Evolutionary conservation across 1,140 invertebrate species (phyloP).

Genomic region (Gryon sp.): DNA sequence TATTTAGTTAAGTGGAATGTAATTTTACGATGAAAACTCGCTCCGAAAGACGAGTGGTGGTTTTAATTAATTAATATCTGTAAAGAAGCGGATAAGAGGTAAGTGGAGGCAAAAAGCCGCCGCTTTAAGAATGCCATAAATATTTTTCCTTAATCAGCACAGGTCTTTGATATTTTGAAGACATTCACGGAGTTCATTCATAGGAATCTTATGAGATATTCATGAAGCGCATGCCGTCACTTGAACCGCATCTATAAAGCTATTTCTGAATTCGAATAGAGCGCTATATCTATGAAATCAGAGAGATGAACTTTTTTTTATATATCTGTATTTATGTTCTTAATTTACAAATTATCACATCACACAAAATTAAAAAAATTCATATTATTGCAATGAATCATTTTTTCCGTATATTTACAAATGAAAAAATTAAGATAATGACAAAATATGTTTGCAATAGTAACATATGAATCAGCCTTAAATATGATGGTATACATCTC

Average conservation of each 20-base stretch:
- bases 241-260: slow-evolving; percentile 12
- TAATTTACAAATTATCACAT: too few species aligned
- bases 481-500: neutral
- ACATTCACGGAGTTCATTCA: slow-evolving; percentile 13
- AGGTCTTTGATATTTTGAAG: slow-evolving; percentile 29
- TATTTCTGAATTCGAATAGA: slow-evolving; percentile 33
- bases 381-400: too few species aligned
- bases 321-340: too few species aligned
- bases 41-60: neutral
- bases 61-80: slow-evolving; percentile 29
- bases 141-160: slow-evolving; percentile 34
- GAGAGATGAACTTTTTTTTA: slow-evolving; percentile 20
- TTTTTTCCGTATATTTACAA: too few species aligned
- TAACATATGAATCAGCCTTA: neutral
- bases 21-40: slow-evolving; percentile 3
- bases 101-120: neutral
- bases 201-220: slow-evolving; percentile 44
- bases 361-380: too few species aligned
- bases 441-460: neutral
- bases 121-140: slow-evolving; percentile 3
- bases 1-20: slow-evolving; percentile 11
- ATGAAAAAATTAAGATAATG: too few species aligned
- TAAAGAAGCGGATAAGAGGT: neutral
- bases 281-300: slow-evolving; percentile 21
- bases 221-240: slow-evolving; percentile 24